A percentile compares a stretch with the other conserved stretches of the same genome.
phyloP scores from a whole-genome alignment of 2,797 vertebrate species.

The Amazonetta brasiliensis region DNA sequence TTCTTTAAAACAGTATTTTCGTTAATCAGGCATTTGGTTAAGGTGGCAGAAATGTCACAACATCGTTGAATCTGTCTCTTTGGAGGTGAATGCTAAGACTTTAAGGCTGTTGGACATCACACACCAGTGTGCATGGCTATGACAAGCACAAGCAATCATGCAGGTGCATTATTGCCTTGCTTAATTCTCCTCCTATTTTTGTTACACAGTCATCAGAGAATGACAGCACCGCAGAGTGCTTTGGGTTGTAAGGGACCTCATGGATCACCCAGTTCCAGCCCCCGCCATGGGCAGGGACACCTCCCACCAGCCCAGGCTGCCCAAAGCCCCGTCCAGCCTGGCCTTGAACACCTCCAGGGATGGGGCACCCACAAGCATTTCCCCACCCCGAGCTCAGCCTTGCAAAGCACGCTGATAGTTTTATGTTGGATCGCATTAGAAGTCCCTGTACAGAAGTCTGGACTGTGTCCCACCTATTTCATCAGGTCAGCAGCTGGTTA shows the following conservation, averaged over 20 bases:
- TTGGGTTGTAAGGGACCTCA: too few species aligned
- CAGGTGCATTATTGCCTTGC: not conserved
- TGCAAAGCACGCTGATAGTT: not conserved
- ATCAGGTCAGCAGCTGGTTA: not conserved
- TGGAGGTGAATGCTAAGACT: not conserved
- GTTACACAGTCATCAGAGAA: not conserved
- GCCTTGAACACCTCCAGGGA: too few species aligned
- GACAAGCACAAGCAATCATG: not conserved
- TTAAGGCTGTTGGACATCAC: too few species aligned
- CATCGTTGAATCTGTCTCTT: not conserved
- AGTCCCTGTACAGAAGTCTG: not conserved
- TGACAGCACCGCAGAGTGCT: too few species aligned
- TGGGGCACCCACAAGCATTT: not conserved
- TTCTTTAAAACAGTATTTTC: not conserved
- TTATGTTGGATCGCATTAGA: not conserved
- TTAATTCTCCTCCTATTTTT: not conserved
- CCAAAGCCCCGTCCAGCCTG: too few species aligned
- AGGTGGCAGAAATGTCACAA: not conserved
- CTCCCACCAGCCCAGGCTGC: too few species aligned
- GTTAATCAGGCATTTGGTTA: too few species aligned
- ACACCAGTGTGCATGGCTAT: rapidly evolving
- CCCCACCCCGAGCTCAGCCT: not conserved
- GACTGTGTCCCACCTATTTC: not conserved
- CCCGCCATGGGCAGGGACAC: too few species aligned
- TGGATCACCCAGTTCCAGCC: too few species aligned